Base-by-base conservation (phyloP, 2,888 invertebrate genomes). In the Diplazon laetatorius region DNA sequence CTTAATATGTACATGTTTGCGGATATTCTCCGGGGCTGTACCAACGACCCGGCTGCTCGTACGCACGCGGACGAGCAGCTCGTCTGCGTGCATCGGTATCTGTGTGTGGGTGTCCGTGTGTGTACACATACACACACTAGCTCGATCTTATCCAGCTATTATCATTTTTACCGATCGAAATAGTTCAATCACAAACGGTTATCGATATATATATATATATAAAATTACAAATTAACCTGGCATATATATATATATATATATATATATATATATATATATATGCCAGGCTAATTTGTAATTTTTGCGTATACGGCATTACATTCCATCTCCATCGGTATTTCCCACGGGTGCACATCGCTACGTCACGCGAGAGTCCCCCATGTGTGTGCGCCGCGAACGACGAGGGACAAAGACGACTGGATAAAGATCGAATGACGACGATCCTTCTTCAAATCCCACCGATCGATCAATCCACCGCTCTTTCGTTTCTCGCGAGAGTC, bases 381-480 rank as follows among this genome's bases (percentile, higher is more conserved):
- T 76, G 68, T 71, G 35, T 55, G 66, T 68, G 39, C 55, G 55
- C n/a, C 60, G 46, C 18, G 52, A 10, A 25, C 37, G 52, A 4
- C 22, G 30, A n/a, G 55, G 62, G 66, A 72, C 57, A 68, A 63
- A 46, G 48, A 66, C 18, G 37, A 50, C 30, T 48, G 14, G 59
- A 55, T 16, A 14, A 66, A 48, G 37, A 71, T 16, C 60, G 62
- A 66, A 25, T 22, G 65, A 68, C 14, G 52, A 62, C 22, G 57
- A 57, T 46, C 57, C 42, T 80, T 42, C 37, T 71, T 68, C 62
- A 71, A 78, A 72, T 75, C 52, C 57, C 62, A 60, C 55, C 74
- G 68, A 80, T 77, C 75, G 75, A 81, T 80, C 80, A 74, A 80
- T 82, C 73, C n/a, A n/a, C n/a, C 37, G 35, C 59, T 70, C 50